Percentiles rank a stretch among this genome's conserved stretches.
phyloP scores from a whole-genome alignment of 1,140 invertebrate species.

The Antheraea pernyi region DNA sequence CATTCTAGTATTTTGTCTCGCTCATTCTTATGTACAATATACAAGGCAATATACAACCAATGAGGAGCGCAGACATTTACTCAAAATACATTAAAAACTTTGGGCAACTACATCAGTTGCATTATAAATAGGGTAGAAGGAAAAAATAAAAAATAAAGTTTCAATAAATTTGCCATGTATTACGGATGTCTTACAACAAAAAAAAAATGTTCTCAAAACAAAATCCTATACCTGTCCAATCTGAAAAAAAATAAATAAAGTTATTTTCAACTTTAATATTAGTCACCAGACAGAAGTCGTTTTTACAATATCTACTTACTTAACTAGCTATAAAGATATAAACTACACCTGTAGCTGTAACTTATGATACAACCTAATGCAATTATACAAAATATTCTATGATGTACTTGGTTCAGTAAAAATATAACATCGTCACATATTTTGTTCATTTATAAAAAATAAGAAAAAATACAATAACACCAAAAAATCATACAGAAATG shows the following conservation, averaged over 20 bases:
- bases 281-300: slow-evolving; percentile 54
- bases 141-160: not conserved
- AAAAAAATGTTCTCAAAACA: slow-evolving; percentile 53
- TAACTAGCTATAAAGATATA: slow-evolving; percentile 36
- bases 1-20: too few species aligned
- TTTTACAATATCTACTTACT: slow-evolving; percentile 48
- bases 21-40: too few species aligned
- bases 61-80: too few species aligned
- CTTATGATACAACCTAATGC: slow-evolving; percentile 72
- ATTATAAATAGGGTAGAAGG: not conserved
- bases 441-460: slow-evolving; percentile 65
- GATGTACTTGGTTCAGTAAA: slow-evolving; percentile 65
- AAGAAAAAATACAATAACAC: slow-evolving; percentile 33
- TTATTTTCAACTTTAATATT: slow-evolving; percentile 43
- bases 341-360: slow-evolving; percentile 51
- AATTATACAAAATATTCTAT: slow-evolving; percentile 76
- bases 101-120: too few species aligned
- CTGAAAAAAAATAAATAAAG: slow-evolving; percentile 65
- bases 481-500: slow-evolving; percentile 22
- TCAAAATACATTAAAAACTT: too few species aligned
- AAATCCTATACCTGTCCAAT: slow-evolving; percentile 45
- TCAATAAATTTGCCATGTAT: slow-evolving; percentile 57
- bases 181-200: slow-evolving; percentile 52
- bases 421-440: slow-evolving; percentile 67
- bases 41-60: too few species aligned